Percentiles rank a stretch among this genome's conserved stretches.
Evolutionary conservation across 2,113 vertebrate species (phyloP).

Genomic region (Chloropsis cyanopogon): DNA sequence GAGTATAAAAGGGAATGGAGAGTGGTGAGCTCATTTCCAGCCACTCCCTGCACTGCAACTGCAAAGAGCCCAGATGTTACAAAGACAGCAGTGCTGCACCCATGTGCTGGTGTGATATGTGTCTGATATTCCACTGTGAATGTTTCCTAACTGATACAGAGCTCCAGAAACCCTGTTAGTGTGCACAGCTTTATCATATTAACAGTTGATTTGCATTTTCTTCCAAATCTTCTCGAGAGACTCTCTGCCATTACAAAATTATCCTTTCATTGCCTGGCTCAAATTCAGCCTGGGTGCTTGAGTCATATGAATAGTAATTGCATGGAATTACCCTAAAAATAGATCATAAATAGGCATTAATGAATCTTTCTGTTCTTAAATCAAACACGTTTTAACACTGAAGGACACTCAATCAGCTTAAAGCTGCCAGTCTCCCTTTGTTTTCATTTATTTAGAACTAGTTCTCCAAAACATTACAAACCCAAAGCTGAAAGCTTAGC

Average conservation of each 20-base stretch:
- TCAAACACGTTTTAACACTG: not conserved
- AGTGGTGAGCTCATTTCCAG: not conserved
- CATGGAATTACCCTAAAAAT: slow-evolving; percentile 24
- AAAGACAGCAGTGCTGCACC: not conserved
- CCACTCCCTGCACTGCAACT: not conserved
- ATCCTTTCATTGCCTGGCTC: not conserved
- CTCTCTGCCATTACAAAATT: not conserved
- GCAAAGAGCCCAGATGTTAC: not conserved
- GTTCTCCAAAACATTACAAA: not conserved
- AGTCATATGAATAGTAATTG: slow-evolving; percentile 15
- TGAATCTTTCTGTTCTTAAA: not conserved
- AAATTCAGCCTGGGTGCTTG: not conserved
- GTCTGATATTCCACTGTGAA: not conserved
- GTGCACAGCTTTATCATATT: not conserved
- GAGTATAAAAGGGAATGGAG: not conserved
- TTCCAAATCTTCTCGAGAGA: not conserved
- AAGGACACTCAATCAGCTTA: not conserved
- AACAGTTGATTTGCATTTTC: not conserved
- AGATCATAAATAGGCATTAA: slow-evolving; percentile 18
- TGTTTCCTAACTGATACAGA: not conserved
- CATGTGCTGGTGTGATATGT: not conserved
- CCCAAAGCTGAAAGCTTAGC: not conserved
- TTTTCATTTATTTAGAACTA: slow-evolving; percentile 1
- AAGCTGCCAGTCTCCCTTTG: not conserved
- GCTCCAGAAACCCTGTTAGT: not conserved